A percentile compares a stretch with the other conserved stretches of the same genome.
These are phyloP conservation scores for Boloria euphrosyne DNA, from an alignment of 2,888 invertebrate genomes.

Conservation along the genomic window DNA sequence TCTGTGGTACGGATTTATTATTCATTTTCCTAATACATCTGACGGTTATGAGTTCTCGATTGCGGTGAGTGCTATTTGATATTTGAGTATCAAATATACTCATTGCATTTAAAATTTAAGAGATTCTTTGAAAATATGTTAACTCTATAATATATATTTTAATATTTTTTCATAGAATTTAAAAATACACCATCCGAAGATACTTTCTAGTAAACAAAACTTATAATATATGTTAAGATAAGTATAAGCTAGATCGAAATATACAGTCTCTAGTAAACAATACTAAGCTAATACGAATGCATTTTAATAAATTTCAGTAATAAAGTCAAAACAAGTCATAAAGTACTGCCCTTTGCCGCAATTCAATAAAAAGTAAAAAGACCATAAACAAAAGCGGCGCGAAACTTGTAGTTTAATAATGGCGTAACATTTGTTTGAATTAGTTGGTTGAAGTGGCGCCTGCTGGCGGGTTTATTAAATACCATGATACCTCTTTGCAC, in stretches of 20 bases:
- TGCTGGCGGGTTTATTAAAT: constrained; percentile 66
- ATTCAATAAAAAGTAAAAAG: constrained; percentile 18
- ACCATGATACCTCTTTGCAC: constrained; percentile 51
- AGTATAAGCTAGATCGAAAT: no score
- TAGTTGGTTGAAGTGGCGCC: constrained; percentile 61
- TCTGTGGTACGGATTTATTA: constrained; percentile 78
- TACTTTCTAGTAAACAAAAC: no score
- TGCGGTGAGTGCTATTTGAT: constrained; percentile 48
- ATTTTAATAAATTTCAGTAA: background rate
- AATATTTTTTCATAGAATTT: no score
- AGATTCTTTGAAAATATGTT: background rate
- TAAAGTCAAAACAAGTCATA: background rate
- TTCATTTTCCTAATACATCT: constrained; percentile 77
- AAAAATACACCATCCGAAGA: no score
- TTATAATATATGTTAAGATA: no score
- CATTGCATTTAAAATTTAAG: background rate
- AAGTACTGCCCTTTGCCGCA: background rate
- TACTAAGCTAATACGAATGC: background rate
- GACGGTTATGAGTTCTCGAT: constrained; percentile 69
- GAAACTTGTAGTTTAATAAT: constrained; percentile 48
- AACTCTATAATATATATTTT: background rate
- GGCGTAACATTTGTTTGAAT: constrained; percentile 65
- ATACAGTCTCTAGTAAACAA: no score
- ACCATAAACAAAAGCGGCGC: constrained; percentile 37
- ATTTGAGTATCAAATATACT: constrained; percentile 27